Evolutionary conservation across 1,140 invertebrate species (phyloP).

Genomic region (Melipona quadrifasciata): DNA sequence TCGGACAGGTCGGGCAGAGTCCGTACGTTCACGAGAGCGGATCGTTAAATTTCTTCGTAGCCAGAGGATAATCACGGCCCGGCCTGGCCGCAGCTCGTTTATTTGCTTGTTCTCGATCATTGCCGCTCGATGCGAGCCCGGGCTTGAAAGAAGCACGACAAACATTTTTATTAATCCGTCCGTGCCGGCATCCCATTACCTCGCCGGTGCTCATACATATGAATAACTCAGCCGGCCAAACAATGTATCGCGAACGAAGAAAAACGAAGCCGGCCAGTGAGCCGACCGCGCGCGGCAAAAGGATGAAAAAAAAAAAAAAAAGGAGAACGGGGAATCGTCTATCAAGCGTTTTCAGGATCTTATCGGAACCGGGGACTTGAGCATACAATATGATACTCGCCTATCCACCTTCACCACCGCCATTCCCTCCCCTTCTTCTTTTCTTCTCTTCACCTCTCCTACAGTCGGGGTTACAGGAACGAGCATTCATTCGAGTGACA

Average conservation of each 20-base stretch:
- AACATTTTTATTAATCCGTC: constrained; percentile 43
- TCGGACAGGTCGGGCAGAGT: constrained; percentile 9
- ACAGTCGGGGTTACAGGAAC: constrained; percentile 2
- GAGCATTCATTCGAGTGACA: constrained; percentile 56
- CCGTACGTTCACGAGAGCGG: constrained; percentile 22
- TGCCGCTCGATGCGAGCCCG: constrained; percentile 8
- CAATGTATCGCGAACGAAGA: constrained; percentile 24
- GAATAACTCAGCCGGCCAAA: constrained; percentile 25
- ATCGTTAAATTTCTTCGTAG: constrained; percentile 44
- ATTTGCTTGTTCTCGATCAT: constrained; percentile 39
- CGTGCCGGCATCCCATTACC: constrained; percentile 31
- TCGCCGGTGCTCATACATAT: constrained; percentile 19
- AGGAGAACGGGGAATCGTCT: constrained; percentile 23
- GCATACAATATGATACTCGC: constrained; percentile 44
- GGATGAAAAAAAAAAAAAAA: neutral
- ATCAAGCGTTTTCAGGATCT: constrained; percentile 50
- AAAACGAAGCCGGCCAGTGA: too few relatives aligned
- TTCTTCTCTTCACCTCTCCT: neutral
- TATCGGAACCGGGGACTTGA: constrained; percentile 41
- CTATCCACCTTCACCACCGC: constrained; percentile 37
- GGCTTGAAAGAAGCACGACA: constrained; percentile 22
- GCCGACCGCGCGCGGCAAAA: neutral
- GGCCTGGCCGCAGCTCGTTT: constrained; percentile 16
- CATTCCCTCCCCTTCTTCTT: too few relatives aligned
- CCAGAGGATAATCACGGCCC: constrained; percentile 29